phyloP scores from a whole-genome alignment of 2,888 invertebrate genomes.

The Hydropsyche betteni region DNA sequence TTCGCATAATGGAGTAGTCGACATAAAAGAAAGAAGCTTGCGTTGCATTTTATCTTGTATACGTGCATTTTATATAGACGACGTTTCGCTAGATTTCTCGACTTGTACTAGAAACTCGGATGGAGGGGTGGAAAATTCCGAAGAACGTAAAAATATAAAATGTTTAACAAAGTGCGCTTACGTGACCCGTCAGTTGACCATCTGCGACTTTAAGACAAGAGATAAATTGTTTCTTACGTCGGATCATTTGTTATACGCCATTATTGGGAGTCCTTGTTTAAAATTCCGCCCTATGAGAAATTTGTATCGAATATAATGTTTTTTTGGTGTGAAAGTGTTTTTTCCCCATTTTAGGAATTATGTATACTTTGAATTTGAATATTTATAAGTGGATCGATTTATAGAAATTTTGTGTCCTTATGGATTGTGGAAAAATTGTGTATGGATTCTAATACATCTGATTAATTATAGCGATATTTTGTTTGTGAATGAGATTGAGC shows the following conservation, averaged over 20 bases:
- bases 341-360: too few species aligned
- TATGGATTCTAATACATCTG: too few species aligned
- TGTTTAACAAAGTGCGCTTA: slow-evolving; percentile 51
- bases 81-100: background rate
- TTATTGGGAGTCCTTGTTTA: slow-evolving; percentile 48
- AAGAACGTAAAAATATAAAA: slow-evolving; percentile 48
- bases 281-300: slow-evolving; percentile 5
- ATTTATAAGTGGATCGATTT: too few species aligned
- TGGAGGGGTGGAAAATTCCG: background rate
- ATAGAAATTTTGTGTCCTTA: too few species aligned
- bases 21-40: background rate
- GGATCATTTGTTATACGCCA: slow-evolving; percentile 51
- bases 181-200: slow-evolving; percentile 52
- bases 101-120: slow-evolving; percentile 2
- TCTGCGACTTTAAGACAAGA: slow-evolving; percentile 50
- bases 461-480: too few species aligned
- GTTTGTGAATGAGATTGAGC: too few species aligned
- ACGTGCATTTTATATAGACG: slow-evolving; percentile 24
- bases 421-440: too few species aligned
- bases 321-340: too few species aligned
- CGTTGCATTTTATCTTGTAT: slow-evolving; percentile 23
- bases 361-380: too few species aligned
- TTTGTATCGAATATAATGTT: too few species aligned
- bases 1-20: slow-evolving; percentile 13
- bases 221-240: slow-evolving; percentile 51